Base-by-base conservation (phyloP, 1,140 invertebrate species). In the Hesperophylax magnus region DNA sequence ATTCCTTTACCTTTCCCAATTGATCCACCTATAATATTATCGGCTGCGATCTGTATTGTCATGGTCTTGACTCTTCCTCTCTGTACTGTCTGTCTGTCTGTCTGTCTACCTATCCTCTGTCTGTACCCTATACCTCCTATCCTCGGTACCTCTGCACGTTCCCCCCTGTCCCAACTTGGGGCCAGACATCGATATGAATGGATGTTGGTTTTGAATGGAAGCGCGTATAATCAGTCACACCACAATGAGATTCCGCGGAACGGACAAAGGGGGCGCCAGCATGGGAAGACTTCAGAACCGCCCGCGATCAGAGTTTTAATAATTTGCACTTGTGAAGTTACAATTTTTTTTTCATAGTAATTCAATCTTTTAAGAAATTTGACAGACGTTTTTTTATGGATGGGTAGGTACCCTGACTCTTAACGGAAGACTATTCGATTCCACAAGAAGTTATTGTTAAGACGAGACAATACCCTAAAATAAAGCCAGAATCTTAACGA, bases 151-250 rank as follows among this genome's bases (percentile, higher is more conserved):
- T 47, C 31, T 22, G 31, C 34, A 18, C 34, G 17, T 39, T 53
- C n/a, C 31, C 65, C n/a, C 34, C 65, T 22, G 31, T n/a, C 31
- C 31, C 67, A 52, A 71, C 34, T 71, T 65, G 34, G 20, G n/a
- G 67, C 67, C 67, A 71, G 67, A 71, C 67, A 71, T 71, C 39
- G 67, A 71, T 71, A 47, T 71, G 67, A 71, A 71, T 71, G 67
- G 67, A 71, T 71, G 67, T 71, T 52, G 67, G 67, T 71, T 71
- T 71, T 71, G 67, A 71, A 71, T 71, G 67, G 39, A 71, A 71
- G 67, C 67, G 67, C 47, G 67, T 71, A 71, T 71, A 71, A 71
- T 71, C 67, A 71, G 67, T 71, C 67, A 71, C 67, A 71, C 67
- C 67, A 71, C 67, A 71, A 71, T 71, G 67, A 71, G 67, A 71